Evolutionary conservation across 2,113 vertebrate species (phyloP).

Genomic region (Thunnus maccoyii): DNA sequence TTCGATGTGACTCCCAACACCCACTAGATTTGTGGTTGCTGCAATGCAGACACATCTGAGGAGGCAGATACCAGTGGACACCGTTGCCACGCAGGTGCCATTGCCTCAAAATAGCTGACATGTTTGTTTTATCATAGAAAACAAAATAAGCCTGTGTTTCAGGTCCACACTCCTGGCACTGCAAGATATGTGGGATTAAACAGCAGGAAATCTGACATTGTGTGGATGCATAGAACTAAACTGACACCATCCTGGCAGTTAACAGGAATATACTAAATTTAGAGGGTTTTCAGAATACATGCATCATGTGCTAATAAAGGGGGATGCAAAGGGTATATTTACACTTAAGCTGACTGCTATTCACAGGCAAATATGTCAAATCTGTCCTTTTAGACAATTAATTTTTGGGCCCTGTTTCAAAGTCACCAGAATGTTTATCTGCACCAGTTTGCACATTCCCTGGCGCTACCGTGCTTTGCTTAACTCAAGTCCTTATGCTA

Average conservation of each 20-base stretch:
- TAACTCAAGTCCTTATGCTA: background rate
- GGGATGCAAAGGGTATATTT: background rate
- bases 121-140: background rate
- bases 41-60: slow-evolving; percentile 71
- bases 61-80: slow-evolving; percentile 31
- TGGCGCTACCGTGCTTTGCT: too few relatives aligned
- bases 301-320: background rate
- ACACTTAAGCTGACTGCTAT: background rate
- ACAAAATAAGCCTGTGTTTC: slow-evolving; percentile 8
- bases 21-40: slow-evolving; percentile 65
- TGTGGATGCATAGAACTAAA: background rate
- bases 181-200: slow-evolving; percentile 39
- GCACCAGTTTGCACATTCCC: slow-evolving; percentile 50
- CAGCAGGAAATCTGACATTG: slow-evolving; percentile 23
- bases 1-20: slow-evolving; percentile 56
- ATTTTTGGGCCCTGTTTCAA: slow-evolving; percentile 9
- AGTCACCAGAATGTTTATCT: slow-evolving; percentile 43
- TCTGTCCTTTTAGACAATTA: slow-evolving; percentile 17
- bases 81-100: slow-evolving; percentile 18
- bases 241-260: background rate
- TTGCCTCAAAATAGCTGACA: slow-evolving; percentile 5
- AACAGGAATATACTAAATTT: slow-evolving; percentile 23
- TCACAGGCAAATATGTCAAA: slow-evolving; percentile 28
- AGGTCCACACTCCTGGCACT: slow-evolving; percentile 30
- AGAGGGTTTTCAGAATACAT: slow-evolving; percentile 10